Base-by-base conservation (phyloP, 2,113 vertebrate genomes). In the Corydoras sp. region DNA sequence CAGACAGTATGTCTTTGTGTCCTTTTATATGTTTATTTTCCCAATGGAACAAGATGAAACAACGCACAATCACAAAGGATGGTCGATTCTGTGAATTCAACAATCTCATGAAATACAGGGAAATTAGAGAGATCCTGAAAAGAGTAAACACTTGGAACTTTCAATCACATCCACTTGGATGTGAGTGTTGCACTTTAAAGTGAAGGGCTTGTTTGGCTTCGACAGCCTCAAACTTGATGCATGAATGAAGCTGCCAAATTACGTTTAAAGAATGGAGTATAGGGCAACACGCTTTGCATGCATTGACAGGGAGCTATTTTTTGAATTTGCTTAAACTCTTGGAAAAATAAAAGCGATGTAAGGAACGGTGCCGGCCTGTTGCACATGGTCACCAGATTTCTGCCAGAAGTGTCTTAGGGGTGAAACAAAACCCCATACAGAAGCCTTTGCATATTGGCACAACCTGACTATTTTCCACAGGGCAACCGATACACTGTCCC, bases 371-470 rank as follows among this genome's bases (percentile, higher is more conserved):
- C 76, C 5, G 30, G 70, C 75, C 58, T 64, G 65, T 71, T 72
- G 71, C 68, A 69, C 69, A 64, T 62, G 58, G 71, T 75, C 79
- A 73, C n/a, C 70, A 65, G 67, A 79, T 65, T 76, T 69, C 80
- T 65, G 77, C 73, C 70, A 77, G 73, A 72, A 70, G 72, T 68
- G 64, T 71, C 77, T 65, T 51, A 70, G 60, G 53, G 73, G 70
- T 80, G 69, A 62, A 62, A 77, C 69, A 72, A 80, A 80, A 74
- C 68, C 68, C 67, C 69, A 68, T 24, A 76, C 69, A 79, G 69
- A 61, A 63, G 75, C 72, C 67, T 80, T 79, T 71, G 65, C 18
- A 75, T 66, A 71, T 75, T 82, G 75, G 75, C 62, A 73, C 31
- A 15, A 62, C 68, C 30, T 11, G 69, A 68, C 18, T 43, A 43